Percentiles rank a stretch among this genome's conserved stretches.
phyloP scores from a whole-genome alignment of 2,797 vertebrate species.

The Chiloscyllium punctatum region DNA sequence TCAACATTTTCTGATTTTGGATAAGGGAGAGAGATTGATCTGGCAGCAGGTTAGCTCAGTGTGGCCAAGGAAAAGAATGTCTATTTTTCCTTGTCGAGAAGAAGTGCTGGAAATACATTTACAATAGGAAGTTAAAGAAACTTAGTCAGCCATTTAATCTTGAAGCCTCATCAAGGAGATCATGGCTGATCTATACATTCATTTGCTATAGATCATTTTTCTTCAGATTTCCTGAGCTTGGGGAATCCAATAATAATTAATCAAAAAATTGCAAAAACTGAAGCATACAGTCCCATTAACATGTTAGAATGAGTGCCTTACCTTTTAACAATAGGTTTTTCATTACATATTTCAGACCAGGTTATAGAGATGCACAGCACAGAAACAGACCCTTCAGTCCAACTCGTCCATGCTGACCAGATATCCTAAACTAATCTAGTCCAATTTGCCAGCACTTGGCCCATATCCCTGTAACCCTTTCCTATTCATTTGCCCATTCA shows the following conservation, averaged over 20 bases:
- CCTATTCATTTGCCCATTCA: too few relatives aligned
- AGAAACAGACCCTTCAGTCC: too few relatives aligned
- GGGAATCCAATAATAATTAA: background rate
- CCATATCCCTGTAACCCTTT: too few relatives aligned
- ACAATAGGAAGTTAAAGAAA: background rate
- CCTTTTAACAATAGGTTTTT: background rate
- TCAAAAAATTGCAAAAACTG: background rate
- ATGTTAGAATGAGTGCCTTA: background rate
- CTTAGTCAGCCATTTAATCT: background rate
- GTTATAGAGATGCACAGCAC: too few relatives aligned
- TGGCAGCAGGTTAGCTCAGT: background rate
- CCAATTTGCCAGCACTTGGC: too few relatives aligned
- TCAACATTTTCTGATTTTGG: too few relatives aligned
- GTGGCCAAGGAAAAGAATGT: background rate
- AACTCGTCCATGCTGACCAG: too few relatives aligned
- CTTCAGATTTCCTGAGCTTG: background rate
- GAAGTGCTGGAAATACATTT: background rate
- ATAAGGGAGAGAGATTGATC: background rate
- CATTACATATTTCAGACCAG: too few relatives aligned
- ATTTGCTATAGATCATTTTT: background rate
- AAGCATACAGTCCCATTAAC: background rate
- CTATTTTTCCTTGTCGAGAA: too few relatives aligned
- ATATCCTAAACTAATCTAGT: too few relatives aligned
- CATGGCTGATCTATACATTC: too few relatives aligned
- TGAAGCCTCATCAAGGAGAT: background rate